These are phyloP conservation scores for Dryobota labecula DNA, from an alignment of 2,888 invertebrate genomes.

Conservation along the genomic window DNA sequence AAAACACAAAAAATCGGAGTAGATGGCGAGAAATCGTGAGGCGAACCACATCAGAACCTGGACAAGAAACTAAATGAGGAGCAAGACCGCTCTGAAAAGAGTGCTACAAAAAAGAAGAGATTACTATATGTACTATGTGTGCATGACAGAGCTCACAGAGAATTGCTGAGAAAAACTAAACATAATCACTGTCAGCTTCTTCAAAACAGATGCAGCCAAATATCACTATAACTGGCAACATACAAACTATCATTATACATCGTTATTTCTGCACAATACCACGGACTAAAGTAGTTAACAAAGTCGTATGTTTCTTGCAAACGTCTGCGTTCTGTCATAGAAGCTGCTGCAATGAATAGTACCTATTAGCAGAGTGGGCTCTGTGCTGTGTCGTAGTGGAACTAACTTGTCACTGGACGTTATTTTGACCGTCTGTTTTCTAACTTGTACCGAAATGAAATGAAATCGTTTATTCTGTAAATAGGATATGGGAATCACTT, in stretches of 20 bases:
- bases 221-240: not conserved
- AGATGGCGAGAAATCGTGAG: no score
- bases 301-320: constrained; percentile 38
- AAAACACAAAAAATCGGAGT: no score
- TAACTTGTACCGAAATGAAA: no score
- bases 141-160: no score
- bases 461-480: no score
- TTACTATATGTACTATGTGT: no score
- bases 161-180: no score
- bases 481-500: no score
- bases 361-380: constrained; percentile 35
- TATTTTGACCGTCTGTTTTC: constrained; percentile 7
- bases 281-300: constrained; percentile 41
- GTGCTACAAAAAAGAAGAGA: no score
- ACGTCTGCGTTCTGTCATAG: constrained; percentile 37
- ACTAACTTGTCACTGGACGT: constrained; percentile 2
- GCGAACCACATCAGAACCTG: no score
- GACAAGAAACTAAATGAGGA: no score
- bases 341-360: constrained; percentile 32
- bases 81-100: no score
- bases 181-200: not conserved
- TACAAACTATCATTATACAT: constrained; percentile 2
- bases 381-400: constrained; percentile 26
- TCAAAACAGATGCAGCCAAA: not conserved
- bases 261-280: constrained; percentile 24